Base-by-base conservation (phyloP, 2,113 vertebrate genomes). In the Vanacampus margaritifer region DNA sequence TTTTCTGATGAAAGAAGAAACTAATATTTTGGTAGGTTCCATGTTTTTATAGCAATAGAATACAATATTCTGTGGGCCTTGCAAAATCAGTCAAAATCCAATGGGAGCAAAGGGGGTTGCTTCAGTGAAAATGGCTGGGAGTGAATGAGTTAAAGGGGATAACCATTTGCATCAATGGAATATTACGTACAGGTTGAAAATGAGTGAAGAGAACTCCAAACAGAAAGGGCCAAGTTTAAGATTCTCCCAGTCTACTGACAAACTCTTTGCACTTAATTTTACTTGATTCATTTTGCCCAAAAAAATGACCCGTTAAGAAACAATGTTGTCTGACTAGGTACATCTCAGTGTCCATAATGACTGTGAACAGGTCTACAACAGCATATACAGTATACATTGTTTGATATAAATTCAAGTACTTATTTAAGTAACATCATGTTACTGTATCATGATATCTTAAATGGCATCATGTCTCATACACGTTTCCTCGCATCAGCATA, bases 401-500 rank as follows among this genome's bases (percentile, higher is more conserved):
- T 46, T 19, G 3, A 46, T 46, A 19, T 46, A 46, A 46, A 19
- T 46, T 46, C 17, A 46, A 19, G 17, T 7, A 19, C 17, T 48
- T 21, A 21, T 21, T 21, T 9, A 48, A 21, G 46, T 23, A 19
- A 19, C 45, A 19, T 46, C 5, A n/a, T 50, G 48, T 23, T 23
- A 19, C 54, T 57, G 24, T 58, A 35, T 26, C 56, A 17, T 26
- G 26, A 19, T 10, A 19, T 58, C 56, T 19, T 57, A 32, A 26
- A 26, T 17, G 26, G 54, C 24, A 57, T 32, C 13, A 16, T 26
- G 67, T 67, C 64, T 69, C 37, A 41, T n/a, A 62, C 65, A 71
- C 64, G 72, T 35, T 71, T 35, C 64, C 13, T 3, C 41, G 56
- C 76, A 68, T 78, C 79, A 64, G 64, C 39, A 35, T 74, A 70